Base-by-base conservation (phyloP, 2,888 invertebrate genomes). In the Torymus tubicola region DNA sequence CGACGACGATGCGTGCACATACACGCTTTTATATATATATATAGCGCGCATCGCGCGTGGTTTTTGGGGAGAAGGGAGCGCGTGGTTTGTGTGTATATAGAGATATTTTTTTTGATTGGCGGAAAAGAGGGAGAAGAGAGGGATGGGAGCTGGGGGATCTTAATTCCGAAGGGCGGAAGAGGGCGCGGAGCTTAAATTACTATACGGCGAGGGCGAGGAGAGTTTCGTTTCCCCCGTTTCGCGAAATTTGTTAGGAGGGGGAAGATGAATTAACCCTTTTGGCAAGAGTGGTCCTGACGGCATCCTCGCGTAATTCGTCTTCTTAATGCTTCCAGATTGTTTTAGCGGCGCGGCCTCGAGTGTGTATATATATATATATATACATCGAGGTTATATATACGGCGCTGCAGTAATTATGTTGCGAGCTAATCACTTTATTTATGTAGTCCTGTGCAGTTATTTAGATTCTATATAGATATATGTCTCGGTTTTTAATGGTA, bases 11-110 rank as follows among this genome's bases (percentile, higher is more conserved):
- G 57, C n/a, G 81, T 84, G 8, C 31, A 31, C 31, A 31, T 31
- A 31, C 4, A 31, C 8, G 8, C 67, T 64, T 53, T 84, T 85
- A 85, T 87, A 87, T 84, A 68, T 63, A 72, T 71, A 72, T 76
- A 71, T 31, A 31, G 3, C 3, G 3, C 31, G 31, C 31, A 31
- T 31, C 31, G 31, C 31, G 31, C 24, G 24, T 3, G 2, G 3
- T 8, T 31, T 31, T 31, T 31, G 5, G 31, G 31, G 5, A 31
- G 31, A 8, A 8, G 31, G 31, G 31, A 31, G n/a, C 31, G 31
- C 31, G 31, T 8, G 31, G n/a, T n/a, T 31, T 31, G 50, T 3
- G 5, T 42, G 16, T 18, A 55, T 55, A 16, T 24, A 69, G 24
- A 57, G 55, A 57, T 69, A n/a, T 55, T 31, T 69, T 53, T 67